Evolutionary conservation across 1,140 invertebrate genomes (phyloP).

Genomic region (Akabosia matsudoensis): DNA sequence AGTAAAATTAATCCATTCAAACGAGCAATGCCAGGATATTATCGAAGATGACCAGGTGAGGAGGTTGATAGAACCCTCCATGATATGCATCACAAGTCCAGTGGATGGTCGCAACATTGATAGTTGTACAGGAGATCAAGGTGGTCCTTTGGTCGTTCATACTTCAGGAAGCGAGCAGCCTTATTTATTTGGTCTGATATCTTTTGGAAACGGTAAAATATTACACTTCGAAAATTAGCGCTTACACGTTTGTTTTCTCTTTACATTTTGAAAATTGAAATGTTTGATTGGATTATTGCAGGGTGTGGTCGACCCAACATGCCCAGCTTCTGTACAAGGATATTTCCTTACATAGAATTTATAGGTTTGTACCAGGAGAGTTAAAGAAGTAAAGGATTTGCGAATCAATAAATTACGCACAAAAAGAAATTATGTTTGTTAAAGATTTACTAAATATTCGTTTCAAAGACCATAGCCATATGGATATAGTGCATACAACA

Average conservation of each 20-base stretch:
- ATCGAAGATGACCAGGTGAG: background rate
- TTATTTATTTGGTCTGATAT: background rate
- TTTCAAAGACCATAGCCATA: too few species aligned
- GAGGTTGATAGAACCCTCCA: background rate
- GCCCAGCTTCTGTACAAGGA: background rate
- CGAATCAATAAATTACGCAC: too few species aligned
- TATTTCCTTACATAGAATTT: background rate
- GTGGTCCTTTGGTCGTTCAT: background rate
- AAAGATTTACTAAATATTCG: too few species aligned
- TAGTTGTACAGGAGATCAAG: constrained; percentile 7
- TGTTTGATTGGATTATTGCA: background rate
- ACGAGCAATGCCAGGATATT: background rate
- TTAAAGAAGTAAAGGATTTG: too few species aligned
- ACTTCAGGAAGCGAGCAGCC: background rate
- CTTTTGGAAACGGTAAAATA: background rate
- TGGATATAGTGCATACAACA: too few species aligned
- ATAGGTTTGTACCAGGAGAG: background rate
- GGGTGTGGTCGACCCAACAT: background rate
- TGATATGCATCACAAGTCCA: background rate
- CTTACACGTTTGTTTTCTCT: too few species aligned
- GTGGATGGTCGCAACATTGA: background rate
- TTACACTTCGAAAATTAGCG: too few species aligned
- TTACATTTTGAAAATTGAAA: background rate
- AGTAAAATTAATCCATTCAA: background rate
- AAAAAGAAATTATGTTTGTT: too few species aligned